These are phyloP conservation scores for Aphaenogaster floridana DNA, from an alignment of 1,140 invertebrate genomes.

Conservation along the genomic window DNA sequence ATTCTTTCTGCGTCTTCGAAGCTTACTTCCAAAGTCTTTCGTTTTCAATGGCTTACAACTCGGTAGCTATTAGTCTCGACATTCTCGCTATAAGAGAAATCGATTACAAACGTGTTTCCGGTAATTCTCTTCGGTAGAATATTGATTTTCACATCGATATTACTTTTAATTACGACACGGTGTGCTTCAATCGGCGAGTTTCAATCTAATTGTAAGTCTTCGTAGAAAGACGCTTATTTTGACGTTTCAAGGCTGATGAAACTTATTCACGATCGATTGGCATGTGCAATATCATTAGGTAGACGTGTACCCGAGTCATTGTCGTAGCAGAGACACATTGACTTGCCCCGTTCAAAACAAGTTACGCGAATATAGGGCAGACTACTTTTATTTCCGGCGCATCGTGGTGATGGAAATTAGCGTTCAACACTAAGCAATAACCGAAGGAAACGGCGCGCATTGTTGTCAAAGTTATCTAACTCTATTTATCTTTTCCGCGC, in stretches of 20 bases:
- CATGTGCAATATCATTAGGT: constrained; percentile 27
- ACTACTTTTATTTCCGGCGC: constrained; percentile 52
- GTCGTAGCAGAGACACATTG: constrained; percentile 37
- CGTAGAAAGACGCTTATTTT: not conserved
- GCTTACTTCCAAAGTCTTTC: not conserved
- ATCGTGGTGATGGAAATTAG: constrained; percentile 41
- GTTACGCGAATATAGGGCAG: constrained; percentile 51
- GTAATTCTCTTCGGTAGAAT: not conserved
- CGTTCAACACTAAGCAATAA: constrained; percentile 29
- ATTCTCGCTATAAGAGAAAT: not conserved
- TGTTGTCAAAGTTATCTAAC: constrained; percentile 54
- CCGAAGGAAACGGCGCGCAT: constrained; percentile 45
- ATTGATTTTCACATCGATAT: not conserved
- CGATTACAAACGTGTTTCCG: not conserved
- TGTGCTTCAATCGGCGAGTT: not conserved
- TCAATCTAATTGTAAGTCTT: not conserved
- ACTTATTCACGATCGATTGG: constrained; percentile 38
- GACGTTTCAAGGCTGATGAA: constrained; percentile 26
- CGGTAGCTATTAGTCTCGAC: not conserved
- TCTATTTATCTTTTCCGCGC: constrained; percentile 48
- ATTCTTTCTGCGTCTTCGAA: not conserved
- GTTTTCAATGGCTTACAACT: not conserved
- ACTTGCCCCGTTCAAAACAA: constrained; percentile 46
- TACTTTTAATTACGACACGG: not conserved
- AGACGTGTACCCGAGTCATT: constrained; percentile 43